These are phyloP conservation scores for Pasiphila rectangulata DNA, from an alignment of 2,888 invertebrate genomes.

Conservation along the genomic window DNA sequence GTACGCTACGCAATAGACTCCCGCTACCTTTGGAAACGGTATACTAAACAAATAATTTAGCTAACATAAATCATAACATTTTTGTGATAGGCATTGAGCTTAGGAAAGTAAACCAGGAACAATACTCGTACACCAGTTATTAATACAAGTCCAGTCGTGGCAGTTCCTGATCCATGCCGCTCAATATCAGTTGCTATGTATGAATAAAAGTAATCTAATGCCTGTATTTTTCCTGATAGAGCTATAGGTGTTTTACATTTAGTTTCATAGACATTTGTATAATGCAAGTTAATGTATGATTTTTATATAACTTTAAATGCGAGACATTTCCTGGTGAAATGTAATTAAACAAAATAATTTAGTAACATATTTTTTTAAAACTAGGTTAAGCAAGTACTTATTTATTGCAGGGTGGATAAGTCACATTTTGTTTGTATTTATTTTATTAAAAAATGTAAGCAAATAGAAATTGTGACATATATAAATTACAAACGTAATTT, in stretches of 20 bases:
- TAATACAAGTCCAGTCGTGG: too few relatives aligned
- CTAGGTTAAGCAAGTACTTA: conserved; percentile 32
- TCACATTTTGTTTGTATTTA: conserved; percentile 39
- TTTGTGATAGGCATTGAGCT: neutral
- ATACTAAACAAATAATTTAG: too few relatives aligned
- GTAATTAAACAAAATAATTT: conserved; percentile 40
- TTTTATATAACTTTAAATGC: neutral
- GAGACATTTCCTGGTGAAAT: conserved; percentile 40
- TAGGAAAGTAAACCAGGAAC: neutral
- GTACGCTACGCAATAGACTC: too few relatives aligned
- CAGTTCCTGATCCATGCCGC: too few relatives aligned
- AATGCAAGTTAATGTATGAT: neutral
- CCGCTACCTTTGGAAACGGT: too few relatives aligned
- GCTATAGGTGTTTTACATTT: neutral
- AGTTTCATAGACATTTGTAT: neutral
- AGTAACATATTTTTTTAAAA: conserved; percentile 45
- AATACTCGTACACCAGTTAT: neutral
- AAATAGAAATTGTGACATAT: conserved; percentile 23
- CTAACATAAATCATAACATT: neutral
- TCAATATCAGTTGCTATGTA: too few relatives aligned
- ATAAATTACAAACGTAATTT: too few relatives aligned
- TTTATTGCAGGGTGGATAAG: conserved; percentile 40
- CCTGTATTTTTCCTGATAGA: neutral
- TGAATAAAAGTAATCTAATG: neutral
- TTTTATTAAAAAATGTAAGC: conserved; percentile 23